phyloP scores from a whole-genome alignment of 2,888 invertebrate species.

The Drosophila planitibia region DNA sequence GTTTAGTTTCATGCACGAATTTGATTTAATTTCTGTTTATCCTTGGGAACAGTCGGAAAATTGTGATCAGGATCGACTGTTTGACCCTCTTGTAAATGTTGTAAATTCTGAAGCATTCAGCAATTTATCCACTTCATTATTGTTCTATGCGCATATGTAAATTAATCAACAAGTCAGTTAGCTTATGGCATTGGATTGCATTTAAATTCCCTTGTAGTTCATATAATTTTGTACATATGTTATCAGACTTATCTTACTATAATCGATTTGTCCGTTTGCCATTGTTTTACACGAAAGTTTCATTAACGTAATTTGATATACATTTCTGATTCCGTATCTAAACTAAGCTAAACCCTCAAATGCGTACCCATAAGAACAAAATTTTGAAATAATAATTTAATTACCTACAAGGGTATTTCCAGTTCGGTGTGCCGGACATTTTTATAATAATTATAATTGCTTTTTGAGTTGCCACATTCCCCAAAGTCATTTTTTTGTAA shows the following conservation, averaged over 20 bases:
- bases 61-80: conserved; percentile 24
- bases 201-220: conserved; percentile 39
- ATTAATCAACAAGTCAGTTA: conserved; percentile 23
- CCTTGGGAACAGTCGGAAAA: conserved; percentile 9
- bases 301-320: conserved; percentile 16
- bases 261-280: conserved; percentile 10
- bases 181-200: conserved; percentile 13
- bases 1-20: conserved; percentile 1
- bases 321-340: neutral
- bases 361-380: conserved; percentile 40
- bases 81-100: conserved; percentile 67
- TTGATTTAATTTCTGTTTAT: conserved; percentile 3
- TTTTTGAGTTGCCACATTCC: conserved; percentile 13
- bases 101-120: conserved; percentile 59
- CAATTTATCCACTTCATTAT: conserved; percentile 26
- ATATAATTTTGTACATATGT: conserved; percentile 14
- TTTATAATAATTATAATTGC: neutral
- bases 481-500: conserved; percentile 17
- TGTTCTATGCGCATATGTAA: conserved; percentile 38
- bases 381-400: conserved; percentile 5
- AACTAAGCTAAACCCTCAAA: conserved; percentile 3
- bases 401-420: conserved; percentile 37
- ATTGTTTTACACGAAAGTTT: neutral
- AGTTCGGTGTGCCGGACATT: conserved; percentile 34
- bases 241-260: neutral